Conservation (phyloP, 2,888 invertebrate genomes). For the Rotaria magnacalcarata region DNA sequence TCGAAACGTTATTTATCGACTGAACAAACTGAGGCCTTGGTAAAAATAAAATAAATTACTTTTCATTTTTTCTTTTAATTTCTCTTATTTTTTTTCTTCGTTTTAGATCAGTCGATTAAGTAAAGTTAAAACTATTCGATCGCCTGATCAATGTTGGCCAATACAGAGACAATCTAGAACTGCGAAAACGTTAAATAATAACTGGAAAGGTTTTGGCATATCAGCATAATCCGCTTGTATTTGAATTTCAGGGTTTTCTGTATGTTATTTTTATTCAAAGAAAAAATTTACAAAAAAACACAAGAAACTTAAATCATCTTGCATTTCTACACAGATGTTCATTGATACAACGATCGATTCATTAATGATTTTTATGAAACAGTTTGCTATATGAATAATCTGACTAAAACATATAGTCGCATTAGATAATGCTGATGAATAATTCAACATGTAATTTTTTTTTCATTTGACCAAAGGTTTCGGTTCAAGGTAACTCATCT, state of each 20-base stretch:
- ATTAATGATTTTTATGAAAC: too few species aligned
- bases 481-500: too few species aligned
- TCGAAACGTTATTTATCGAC: background rate
- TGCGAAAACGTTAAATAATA: background rate
- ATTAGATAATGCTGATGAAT: too few species aligned
- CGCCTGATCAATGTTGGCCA: background rate
- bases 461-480: too few species aligned
- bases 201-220: background rate
- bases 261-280: background rate
- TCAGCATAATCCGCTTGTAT: background rate
- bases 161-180: background rate
- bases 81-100: background rate
- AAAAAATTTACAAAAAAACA: background rate
- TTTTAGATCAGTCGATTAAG: background rate
- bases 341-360: too few species aligned
- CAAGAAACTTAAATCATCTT: background rate
- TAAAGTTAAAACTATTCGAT: background rate
- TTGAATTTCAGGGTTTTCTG: background rate
- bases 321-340: too few species aligned
- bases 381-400: too few species aligned
- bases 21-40: slow-evolving; percentile 22
- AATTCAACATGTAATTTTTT: too few species aligned
- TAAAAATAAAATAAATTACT: background rate
- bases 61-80: background rate
- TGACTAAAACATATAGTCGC: too few species aligned